Evolutionary conservation across 2,113 vertebrate species (phyloP), one percentile per base, ranked within the genome.

Genomic region (Hippopotamus amphibius): DNA sequence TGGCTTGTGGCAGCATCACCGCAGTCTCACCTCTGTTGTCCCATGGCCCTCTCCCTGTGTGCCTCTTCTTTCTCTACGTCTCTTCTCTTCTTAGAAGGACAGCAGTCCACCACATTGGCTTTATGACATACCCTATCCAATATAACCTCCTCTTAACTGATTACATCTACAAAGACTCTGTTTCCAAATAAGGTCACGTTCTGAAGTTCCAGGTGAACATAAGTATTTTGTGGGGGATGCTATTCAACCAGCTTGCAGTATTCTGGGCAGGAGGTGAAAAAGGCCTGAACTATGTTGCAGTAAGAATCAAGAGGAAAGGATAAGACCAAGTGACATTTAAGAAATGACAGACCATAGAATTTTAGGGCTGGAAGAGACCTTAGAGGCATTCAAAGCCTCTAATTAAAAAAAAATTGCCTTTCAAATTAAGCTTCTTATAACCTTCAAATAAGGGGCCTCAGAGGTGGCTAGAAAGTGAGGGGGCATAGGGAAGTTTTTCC

Each of bases 311-410:
- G 59, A 57, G 53, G 50, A 81, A 95, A 69, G 7, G 43, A 16
- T 86, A 43, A 79, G 71, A 50, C 41, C 65, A 74, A 63, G 15
- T 72, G 87, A 71, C n/a, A 30, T 77, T 87, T 82, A 95, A 28
- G 33, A 97, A 66, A 91, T 81, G 33, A 88, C 24, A 81, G 46
- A 69, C 43, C 50, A 61, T 33, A 53, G 74, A 93, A 69, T 91
- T 33, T 93, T 80, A 81, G 57, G 43, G 15, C 71, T 93, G 33
- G 41, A 85, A 61, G 41, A 74, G 26, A 81, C 21, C 24, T 72
- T 57, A 81, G 57, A 57, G 33, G 22, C 22, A 65, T 77, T 90
- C 1, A 22, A 28, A 37, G 33, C 41, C 74, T 74, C 33, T 80
- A 57, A 80, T 80, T 37, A 13, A 3, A 80, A 80, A 63, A 80